A percentile compares a stretch with the other conserved stretches of the same genome.
Conservation (phyloP, 2,797 vertebrate species). For the Pseudomugil gertrudae region DNA sequence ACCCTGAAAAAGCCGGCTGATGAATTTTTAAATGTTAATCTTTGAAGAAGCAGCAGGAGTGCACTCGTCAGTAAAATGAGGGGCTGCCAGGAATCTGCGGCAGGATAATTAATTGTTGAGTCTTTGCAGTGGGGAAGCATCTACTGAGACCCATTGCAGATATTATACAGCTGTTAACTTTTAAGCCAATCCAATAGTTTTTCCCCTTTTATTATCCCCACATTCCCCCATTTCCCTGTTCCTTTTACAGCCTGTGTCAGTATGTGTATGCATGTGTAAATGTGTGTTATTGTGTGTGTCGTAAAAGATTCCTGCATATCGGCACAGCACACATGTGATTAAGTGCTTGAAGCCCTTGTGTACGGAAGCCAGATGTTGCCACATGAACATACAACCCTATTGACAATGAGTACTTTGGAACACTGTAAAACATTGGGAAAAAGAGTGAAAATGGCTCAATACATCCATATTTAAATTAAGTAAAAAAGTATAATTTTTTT, state of each 20-base stretch:
- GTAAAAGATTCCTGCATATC: constrained; percentile 53
- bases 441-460: constrained; percentile 49
- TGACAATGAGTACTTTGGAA: constrained; percentile 52
- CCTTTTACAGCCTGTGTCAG: constrained; percentile 58
- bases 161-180: constrained; percentile 87
- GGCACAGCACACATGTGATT: constrained; percentile 59
- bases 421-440: constrained; percentile 27
- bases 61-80: constrained; percentile 77
- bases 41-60: constrained; percentile 80
- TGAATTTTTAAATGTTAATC: constrained; percentile 82
- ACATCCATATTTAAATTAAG: not conserved
- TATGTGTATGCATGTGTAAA: constrained; percentile 34
- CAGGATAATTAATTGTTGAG: constrained; percentile 86
- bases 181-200: constrained; percentile 83
- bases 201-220: constrained; percentile 68
- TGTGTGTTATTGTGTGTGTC: constrained; percentile 49
- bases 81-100: constrained; percentile 78
- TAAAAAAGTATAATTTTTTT: not conserved
- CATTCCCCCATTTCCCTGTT: constrained; percentile 5
- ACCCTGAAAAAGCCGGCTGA: constrained; percentile 74
- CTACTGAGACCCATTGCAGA: constrained; percentile 83
- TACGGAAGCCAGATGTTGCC: constrained; percentile 75
- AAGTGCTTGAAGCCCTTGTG: constrained; percentile 66
- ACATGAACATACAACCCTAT: constrained; percentile 59
- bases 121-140: constrained; percentile 78